Percentiles rank a stretch among this genome's conserved stretches.
phyloP scores from a whole-genome alignment of 1,140 invertebrate genomes.

The Bombus balteatus region DNA sequence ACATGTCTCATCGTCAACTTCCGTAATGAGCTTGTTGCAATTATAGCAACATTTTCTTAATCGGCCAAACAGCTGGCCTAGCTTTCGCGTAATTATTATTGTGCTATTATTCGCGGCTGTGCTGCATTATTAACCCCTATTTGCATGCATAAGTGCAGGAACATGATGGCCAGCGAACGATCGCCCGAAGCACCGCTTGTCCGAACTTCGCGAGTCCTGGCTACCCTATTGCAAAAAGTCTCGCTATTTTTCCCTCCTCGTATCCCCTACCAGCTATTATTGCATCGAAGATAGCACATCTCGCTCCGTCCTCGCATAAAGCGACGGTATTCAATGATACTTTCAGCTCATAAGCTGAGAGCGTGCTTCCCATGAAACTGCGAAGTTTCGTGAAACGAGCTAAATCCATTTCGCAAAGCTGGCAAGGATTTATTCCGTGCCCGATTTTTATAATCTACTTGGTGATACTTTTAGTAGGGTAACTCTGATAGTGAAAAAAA shows the following conservation, averaged over 20 bases:
- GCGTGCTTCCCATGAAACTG: background rate
- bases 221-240: background rate
- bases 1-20: background rate
- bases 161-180: background rate
- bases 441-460: background rate
- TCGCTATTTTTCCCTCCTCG: background rate
- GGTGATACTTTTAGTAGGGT: background rate
- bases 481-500: background rate
- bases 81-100: constrained; percentile 10
- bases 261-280: background rate
- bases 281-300: background rate
- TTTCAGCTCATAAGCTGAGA: background rate
- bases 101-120: constrained; percentile 7
- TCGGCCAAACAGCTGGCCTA: background rate
- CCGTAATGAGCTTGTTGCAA: background rate
- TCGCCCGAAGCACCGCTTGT: background rate
- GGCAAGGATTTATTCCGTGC: background rate
- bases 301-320: too few relatives aligned
- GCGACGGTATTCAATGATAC: background rate
- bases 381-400: background rate
- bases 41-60: background rate
- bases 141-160: constrained; percentile 2
- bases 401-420: background rate
- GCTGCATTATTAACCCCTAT: constrained; percentile 27
- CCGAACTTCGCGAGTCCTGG: constrained; percentile 25